Base-by-base conservation (phyloP, 1,140 invertebrate species). In the Yoshiicerus persimilis region DNA sequence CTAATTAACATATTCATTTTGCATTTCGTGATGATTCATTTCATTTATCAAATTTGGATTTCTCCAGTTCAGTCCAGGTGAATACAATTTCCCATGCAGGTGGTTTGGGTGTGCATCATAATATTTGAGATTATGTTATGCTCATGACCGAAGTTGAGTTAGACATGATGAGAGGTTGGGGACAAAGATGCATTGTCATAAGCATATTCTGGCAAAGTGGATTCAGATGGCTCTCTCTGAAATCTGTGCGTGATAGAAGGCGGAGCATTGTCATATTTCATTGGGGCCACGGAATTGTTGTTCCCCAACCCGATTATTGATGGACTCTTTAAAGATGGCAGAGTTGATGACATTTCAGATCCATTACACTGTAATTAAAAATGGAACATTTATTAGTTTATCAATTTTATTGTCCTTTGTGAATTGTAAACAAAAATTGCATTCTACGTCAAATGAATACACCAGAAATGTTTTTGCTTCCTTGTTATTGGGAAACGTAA, bases 161-260 rank as follows among this genome's bases (percentile, higher is more conserved):
- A 77, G 13, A 80, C 75, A n/a, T 80, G 75, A 80, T 80, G 75
- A 23, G 75, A 80, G 1, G 75, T 23, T 9, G 88, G 88, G 2
- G 84, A 83, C 6, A 86, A 8, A 62, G 88, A 88, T 34, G 70
- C 20, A 86, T 88, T 88, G 20, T 88, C 88, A 13, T 87, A 86
- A 5, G 84, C 88, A 77, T 87, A 87, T 56, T 88, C 88, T 0
- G 88, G 88, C 38, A 88, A 34, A 9, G 88, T 88, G 0, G 88
- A 88, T 70, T 88, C 88, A 4, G 88, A 88, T 8, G 88, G 88
- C 27, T 88, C 88, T 36, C 88, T 32, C 11, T 70, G 88, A 66
- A 88, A 83, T 77, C 85, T 47, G 9, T 88, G 84, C 27, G 83
- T 84, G 4, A 25, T 20, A 4, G 83, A 23, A 27, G 32, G 16